Evolutionary conservation across 1,140 invertebrate species (phyloP), one percentile per base, ranked within the genome.

Genomic region (Schmidtea mediterranea): DNA sequence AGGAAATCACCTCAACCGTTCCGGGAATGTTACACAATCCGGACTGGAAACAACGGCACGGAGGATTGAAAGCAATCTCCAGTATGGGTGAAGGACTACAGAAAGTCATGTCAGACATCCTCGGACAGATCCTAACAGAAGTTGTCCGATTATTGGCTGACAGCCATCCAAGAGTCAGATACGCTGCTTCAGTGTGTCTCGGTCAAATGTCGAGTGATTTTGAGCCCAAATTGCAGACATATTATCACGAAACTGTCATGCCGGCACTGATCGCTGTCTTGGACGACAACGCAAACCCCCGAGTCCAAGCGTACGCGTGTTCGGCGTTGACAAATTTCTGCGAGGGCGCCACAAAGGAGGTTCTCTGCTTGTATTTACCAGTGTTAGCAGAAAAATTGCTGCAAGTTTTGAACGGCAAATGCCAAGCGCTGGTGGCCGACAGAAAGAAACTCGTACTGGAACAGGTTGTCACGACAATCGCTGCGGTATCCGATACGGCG

Each of bases 121-220:
- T 98, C 2, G 74, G 75, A 48, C 76, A 84, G 65, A 82, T 98
- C 47, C 78, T 95, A 62, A 74, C 79, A 49, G 62, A 60, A 23
- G 76, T 95, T 10, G 69, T 92, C 26, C 79, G 76, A 51, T 92
- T 78, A 62, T 70, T 94, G 24, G 74, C 74, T 54, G 87, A 94
- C 66, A 73, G 76, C n/a, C 82, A 90, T 69, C 82, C 82, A 12
- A 69, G 83, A 52, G 86, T 92, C 0, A 72, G 84, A 38, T 94
- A 94, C 60, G 90, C 92, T 23, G 82, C 83, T 41, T 98, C 90
- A 60, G 98, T 97, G 70, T 84, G 87, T n/a, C 74, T 98, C 36
- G 92, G 92, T n/a, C 90, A 32, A 32, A 32, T 32, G 10, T 32
- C 26, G 26, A 32, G 26, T 32, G 26, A 32, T 32, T 32, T 10